Evolutionary conservation across 2,888 invertebrate genomes (phyloP).

Genomic region (Torymus texanus): DNA sequence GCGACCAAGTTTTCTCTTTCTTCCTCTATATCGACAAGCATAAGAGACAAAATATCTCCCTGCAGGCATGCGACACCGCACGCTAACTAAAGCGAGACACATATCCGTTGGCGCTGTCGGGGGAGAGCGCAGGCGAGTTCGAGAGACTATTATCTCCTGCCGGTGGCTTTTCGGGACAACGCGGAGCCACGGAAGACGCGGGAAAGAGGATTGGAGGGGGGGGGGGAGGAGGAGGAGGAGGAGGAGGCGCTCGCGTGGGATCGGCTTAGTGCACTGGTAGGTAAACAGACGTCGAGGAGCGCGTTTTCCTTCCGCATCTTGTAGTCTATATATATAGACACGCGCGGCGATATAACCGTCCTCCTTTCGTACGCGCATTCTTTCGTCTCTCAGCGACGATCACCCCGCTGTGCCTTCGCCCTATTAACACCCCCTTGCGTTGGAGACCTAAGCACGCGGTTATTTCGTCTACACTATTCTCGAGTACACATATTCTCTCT

Average conservation of each 20-base stretch:
- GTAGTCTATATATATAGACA: too few species aligned
- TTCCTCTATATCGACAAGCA: not conserved
- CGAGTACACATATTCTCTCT: not conserved
- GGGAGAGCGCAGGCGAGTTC: not conserved
- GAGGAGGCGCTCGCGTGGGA: not conserved
- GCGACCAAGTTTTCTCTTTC: too few species aligned
- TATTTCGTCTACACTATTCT: not conserved
- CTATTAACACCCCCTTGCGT: slow-evolving; percentile 33
- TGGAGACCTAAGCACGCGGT: not conserved
- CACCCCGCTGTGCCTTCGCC: not conserved
- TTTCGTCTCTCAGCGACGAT: not conserved
- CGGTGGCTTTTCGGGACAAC: slow-evolving; percentile 18
- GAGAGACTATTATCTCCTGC: slow-evolving; percentile 21
- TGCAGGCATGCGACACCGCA: not conserved
- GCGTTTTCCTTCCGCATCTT: not conserved
- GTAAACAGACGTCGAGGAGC: slow-evolving; percentile 35
- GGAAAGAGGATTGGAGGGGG: too few species aligned
- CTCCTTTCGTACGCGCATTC: not conserved
- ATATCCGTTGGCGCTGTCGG: not conserved
- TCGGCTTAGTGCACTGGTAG: slow-evolving; percentile 40
- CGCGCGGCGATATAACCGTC: not conserved
- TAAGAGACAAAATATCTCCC: not conserved
- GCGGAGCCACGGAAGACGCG: too few species aligned
- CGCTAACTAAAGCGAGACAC: slow-evolving; percentile 5
- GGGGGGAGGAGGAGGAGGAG: not conserved